A percentile compares a stretch with the other conserved stretches of the same genome.
phyloP scores from a whole-genome alignment of 2,888 invertebrate species.

The Gibbula magus region DNA sequence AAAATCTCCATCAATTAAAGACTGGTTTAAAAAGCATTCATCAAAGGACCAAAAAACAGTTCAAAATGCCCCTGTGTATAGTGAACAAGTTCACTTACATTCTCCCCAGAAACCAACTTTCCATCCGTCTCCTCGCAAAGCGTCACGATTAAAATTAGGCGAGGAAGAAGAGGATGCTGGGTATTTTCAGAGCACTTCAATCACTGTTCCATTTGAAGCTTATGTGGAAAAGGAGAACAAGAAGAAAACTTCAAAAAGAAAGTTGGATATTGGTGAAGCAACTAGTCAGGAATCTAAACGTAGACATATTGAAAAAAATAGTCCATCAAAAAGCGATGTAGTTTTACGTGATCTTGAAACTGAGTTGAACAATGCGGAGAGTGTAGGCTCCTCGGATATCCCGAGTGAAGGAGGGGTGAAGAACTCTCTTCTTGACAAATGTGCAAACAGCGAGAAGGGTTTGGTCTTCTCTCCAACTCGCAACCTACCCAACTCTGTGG shows the following conservation, averaged over 20 bases:
- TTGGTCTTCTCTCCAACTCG: conserved; percentile 48
- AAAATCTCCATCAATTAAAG: conserved; percentile 53
- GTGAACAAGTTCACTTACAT: background rate
- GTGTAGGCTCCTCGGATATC: background rate
- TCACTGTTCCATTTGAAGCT: background rate
- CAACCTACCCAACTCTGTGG: conserved; percentile 55
- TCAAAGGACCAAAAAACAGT: conserved; percentile 12
- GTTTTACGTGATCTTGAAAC: conserved; percentile 7
- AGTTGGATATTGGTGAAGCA: conserved; percentile 13
- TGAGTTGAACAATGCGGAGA: conserved; percentile 10
- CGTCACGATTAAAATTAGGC: background rate
- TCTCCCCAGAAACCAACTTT: conserved; percentile 13
- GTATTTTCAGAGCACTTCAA: background rate
- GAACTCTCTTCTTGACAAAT: conserved; percentile 25
- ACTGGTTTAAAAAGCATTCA: conserved; percentile 49
- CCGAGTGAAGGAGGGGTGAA: background rate
- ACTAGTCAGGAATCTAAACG: background rate
- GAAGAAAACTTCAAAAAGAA: conserved; percentile 8
- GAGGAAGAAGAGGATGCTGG: background rate
- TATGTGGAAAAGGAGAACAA: conserved; percentile 21
- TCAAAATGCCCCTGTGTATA: background rate
- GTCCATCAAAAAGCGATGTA: background rate
- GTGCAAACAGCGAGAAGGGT: conserved; percentile 1
- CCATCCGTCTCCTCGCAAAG: conserved; percentile 2
- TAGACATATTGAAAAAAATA: background rate